Evolutionary conservation across 1,140 invertebrate genomes (phyloP).

Genomic region (Drosophila neocordata): DNA sequence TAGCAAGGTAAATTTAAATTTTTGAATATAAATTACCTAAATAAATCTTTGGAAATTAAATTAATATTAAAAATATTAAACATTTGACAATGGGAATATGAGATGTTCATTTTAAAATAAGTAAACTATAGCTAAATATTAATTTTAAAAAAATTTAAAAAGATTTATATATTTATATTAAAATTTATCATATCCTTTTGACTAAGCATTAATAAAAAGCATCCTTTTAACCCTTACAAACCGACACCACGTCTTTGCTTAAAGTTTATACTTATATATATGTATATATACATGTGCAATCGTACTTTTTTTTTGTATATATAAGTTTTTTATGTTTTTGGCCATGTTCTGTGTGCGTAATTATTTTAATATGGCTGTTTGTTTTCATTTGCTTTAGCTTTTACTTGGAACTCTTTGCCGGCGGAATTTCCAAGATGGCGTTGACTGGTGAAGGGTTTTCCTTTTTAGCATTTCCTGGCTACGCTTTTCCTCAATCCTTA

Average conservation of each 20-base stretch:
- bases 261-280: background rate
- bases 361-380: conserved; percentile 47
- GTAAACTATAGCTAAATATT: no score
- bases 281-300: background rate
- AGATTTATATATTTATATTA: no score
- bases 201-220: no score
- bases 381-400: conserved; percentile 7
- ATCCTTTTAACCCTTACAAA: background rate
- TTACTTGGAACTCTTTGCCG: background rate
- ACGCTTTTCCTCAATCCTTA: background rate
- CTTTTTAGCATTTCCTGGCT: background rate
- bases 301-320: background rate
- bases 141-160: no score
- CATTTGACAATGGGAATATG: no score
- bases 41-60: no score
- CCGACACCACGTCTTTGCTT: background rate
- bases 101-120: no score
- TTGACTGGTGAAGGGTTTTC: background rate
- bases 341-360: conserved; percentile 25
- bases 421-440: background rate
- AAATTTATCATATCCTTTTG: no score
- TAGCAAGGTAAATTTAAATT: no score
- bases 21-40: no score
- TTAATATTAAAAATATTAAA: no score
- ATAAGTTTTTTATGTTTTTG: background rate